Evolutionary conservation across 1,140 invertebrate species (phyloP), one percentile per base, ranked within the genome.

Genomic region (Euwallacea fornicatus): DNA sequence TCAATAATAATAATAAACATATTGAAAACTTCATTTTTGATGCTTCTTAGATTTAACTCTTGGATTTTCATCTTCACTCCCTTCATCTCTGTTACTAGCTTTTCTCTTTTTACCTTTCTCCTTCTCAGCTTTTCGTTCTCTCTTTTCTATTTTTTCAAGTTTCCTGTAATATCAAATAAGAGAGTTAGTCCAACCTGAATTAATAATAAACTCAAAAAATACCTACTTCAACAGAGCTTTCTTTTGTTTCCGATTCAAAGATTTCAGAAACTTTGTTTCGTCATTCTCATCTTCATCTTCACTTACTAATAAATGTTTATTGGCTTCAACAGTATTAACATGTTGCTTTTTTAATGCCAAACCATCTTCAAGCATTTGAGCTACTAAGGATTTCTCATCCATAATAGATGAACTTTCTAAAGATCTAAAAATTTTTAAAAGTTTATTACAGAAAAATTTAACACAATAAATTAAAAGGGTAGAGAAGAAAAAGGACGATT

Each of bases 281-380:
- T 83, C 69, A 82, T 86, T 80, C 67, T 92, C 90, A 60, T 90
- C 86, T 67, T 89, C 88, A 15, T 81, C 81, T 61, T 83, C 83
- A 73, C 80, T 83, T 11, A 84, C 73, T 54, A 85, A 76, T 6
- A 83, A 66, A 62, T 83, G 79, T 71, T 84, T 81, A 50, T 77
- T 78, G 73, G 73, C 62, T 43, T 82, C 67, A 80, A 82, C 69
- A 79, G 82, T 76, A 82, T 78, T 75, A 76, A 84, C 61, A 86
- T 80, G 67, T 85, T 86, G 81, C 88, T 92, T 90, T 82, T 96
- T 97, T 78, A 98, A 86, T 66, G 91, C 90, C 13, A 97, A 85
- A 7, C 95, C 96, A 83, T 95, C 94, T 79, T 97, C 94, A 78
- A 91, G 87, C 94, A 98, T 96, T 78, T 95, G 92, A 76, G 92